Conservation (phyloP, 1,140 invertebrate species). For the Drosophila simulans region DNA sequence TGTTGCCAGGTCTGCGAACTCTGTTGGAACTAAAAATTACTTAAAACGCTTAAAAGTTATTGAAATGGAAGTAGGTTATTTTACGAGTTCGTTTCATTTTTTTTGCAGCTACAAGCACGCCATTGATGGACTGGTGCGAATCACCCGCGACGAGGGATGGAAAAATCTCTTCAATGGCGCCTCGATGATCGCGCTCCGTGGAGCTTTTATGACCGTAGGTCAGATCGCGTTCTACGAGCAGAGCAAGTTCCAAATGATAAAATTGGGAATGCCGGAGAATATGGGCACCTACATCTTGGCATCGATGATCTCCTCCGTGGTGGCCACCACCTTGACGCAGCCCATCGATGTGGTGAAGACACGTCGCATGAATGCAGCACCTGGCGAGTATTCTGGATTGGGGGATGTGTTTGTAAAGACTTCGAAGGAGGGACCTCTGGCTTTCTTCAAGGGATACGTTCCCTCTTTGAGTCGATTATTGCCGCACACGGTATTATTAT, state of each 20-base stretch:
- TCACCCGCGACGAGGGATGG: conserved; percentile 93
- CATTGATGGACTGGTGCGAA: conserved; percentile 94
- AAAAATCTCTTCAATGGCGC: conserved; percentile 93
- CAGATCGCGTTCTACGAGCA: conserved; percentile 98
- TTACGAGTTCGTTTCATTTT: conserved; percentile 75
- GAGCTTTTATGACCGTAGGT: conserved; percentile 97
- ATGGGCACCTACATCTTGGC: conserved; percentile 84
- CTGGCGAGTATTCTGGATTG: conserved; percentile 93
- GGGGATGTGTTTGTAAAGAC: conserved; percentile 92
- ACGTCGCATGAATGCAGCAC: conserved; percentile 97
- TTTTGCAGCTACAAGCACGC: conserved; percentile 98
- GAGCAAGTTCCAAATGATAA: conserved; percentile 54
- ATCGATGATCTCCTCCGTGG: conserved; percentile 87
- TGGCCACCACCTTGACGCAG: conserved; percentile 97
- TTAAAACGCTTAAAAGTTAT: no score
- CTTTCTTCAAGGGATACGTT: conserved; percentile 98
- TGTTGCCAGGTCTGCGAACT: no score
- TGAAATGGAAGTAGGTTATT: no score
- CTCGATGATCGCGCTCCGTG: conserved; percentile 94
- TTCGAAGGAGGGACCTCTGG: conserved; percentile 94
- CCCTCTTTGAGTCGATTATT: conserved; percentile 98
- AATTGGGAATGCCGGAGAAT: conserved; percentile 17
- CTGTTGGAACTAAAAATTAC: no score
- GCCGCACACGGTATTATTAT: conserved; percentile 98
- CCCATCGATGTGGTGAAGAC: conserved; percentile 99